Evolutionary conservation across 92 coral and sea anemone species (phyloP).

Genomic region (Parazoanthus atlanticus): DNA sequence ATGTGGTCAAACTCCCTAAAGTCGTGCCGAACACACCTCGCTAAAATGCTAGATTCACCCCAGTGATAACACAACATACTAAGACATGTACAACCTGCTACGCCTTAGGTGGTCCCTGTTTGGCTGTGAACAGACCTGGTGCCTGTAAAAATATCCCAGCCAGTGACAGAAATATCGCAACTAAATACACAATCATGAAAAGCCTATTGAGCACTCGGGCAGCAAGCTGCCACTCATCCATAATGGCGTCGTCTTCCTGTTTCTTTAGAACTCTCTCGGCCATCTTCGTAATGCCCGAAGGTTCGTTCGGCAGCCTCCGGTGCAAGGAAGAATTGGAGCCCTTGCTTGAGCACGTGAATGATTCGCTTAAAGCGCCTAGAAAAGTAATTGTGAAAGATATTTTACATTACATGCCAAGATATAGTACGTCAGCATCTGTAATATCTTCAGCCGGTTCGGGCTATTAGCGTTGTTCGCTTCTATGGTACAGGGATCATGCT

Average conservation of each 20-base stretch:
- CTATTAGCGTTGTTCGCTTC: too few relatives aligned
- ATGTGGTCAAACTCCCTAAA: too few relatives aligned
- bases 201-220: slow-evolving; percentile 82
- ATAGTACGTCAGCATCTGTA: too few relatives aligned
- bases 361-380: neutral
- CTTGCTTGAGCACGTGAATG: neutral
- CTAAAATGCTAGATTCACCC: too few relatives aligned
- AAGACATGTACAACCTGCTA: slow-evolving; percentile 25
- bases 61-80: too few relatives aligned
- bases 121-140: slow-evolving; percentile 58
- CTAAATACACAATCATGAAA: slow-evolving; percentile 70
- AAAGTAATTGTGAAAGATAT: neutral
- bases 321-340: slow-evolving; percentile 13
- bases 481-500: too few relatives aligned
- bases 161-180: slow-evolving; percentile 67
- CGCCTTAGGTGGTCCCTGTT: slow-evolving; percentile 59
- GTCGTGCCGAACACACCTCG: too few relatives aligned
- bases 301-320: slow-evolving; percentile 61
- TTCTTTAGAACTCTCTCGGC: slow-evolving; percentile 72
- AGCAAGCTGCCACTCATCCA: slow-evolving; percentile 94
- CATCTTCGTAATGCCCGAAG: slow-evolving; percentile 75
- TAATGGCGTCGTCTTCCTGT: slow-evolving; percentile 67
- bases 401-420: too few relatives aligned
- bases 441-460: too few relatives aligned
- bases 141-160: slow-evolving; percentile 72